Percentiles rank a stretch among this genome's conserved stretches.
phyloP scores from a whole-genome alignment of 92 coral and sea anemone species.

The Anthopleura xanthogrammica region DNA sequence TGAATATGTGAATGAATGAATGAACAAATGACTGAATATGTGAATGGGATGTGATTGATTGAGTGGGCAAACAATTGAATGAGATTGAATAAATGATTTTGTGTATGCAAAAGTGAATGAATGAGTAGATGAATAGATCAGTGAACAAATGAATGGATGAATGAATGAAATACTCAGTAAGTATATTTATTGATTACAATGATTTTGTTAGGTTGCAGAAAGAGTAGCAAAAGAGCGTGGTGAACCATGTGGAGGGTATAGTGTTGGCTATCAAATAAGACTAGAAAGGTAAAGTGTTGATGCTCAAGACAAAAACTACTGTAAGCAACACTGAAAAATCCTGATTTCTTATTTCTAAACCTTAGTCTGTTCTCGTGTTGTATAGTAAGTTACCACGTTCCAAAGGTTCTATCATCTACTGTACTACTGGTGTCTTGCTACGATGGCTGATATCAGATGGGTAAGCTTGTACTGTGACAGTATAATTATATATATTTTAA shows the following conservation, averaged over 20 bases:
- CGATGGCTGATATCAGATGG: slow-evolving; percentile 87
- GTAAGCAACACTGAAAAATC: no score
- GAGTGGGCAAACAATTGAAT: background rate
- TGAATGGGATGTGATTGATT: background rate
- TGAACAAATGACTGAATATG: background rate
- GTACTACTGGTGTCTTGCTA: slow-evolving; percentile 88
- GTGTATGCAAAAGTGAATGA: background rate
- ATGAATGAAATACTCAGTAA: background rate
- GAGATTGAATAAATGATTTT: background rate
- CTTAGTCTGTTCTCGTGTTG: background rate
- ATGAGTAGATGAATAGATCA: background rate
- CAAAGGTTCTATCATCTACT: slow-evolving; percentile 84
- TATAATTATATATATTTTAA: no score
- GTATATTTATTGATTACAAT: background rate
- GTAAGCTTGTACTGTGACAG: slow-evolving; percentile 45
- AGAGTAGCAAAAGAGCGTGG: slow-evolving; percentile 90
- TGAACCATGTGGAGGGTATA: slow-evolving; percentile 73
- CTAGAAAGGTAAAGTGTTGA: slow-evolving; percentile 62
- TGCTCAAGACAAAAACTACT: background rate
- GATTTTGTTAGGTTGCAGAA: slow-evolving; percentile 72
- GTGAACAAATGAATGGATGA: background rate
- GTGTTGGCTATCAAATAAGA: slow-evolving; percentile 94
- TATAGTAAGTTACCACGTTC: slow-evolving; percentile 75
- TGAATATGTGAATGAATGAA: background rate
- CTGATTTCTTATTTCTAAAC: background rate